Evolutionary conservation across 2,888 invertebrate genomes (phyloP), one percentile per base, ranked within the genome.

Genomic region (Gnatocerus cornutus): DNA sequence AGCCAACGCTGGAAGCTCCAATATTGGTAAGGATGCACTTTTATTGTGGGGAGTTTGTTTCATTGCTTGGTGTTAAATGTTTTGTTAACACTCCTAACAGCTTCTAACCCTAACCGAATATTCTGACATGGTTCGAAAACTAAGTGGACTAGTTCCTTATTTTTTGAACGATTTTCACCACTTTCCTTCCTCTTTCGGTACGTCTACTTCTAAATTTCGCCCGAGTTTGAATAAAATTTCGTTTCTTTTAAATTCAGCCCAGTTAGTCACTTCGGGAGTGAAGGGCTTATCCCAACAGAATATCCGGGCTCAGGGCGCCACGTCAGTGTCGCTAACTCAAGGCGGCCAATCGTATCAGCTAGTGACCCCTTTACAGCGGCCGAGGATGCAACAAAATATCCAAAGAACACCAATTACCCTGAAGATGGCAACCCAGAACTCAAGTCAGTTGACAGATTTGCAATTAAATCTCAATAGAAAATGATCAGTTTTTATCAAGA

Each of bases 251-350:
- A 59, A 61, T 71, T 75, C 12, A 72, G 90, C 89, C 76, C 89
- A 91, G 84, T 85, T 91, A 79, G 90, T 91, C 85, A 86, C 89
- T 64, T 87, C 90, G 74, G 88, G 90, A 70, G 90, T 91, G 82
- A 91, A 91, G 83, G 89, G 87, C 12, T 68, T 84, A 52, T 78
- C 78, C 52, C 84, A 82, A 65, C 84, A 84, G 74, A 77, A 76
- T 48, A 73, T 84, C 45, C 77, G 84, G 67, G 78, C 81, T 4
- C 72, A 82, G 12, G 78, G 80, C 21, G 79, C 83, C 14, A 77
- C 82, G 30, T 79, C 81, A n/a, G 78, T 84, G 27, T 80, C 84
- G 29, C 71, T 82, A 43, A 73, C 82, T 21, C 82, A 80, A 69
- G 80, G 79, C 27, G 81, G 81, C 21, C 82, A 81, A 69, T 82